A percentile compares a stretch with the other conserved stretches of the same genome.
phyloP scores from a whole-genome alignment of 2,113 vertebrate species.

The crab-eating macaque (Macaca fascicularis) region T2T-MFA8v1.1 NC_088378.1:59225001-59225500 shows the following conservation, averaged over 20 bases:
- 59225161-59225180: not conserved
- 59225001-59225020: too few species aligned
- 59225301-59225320: accelerated
- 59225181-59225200: not conserved
- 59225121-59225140: not conserved
- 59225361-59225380: not conserved
- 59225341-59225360: not conserved
- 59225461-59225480: not conserved
- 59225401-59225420: not conserved
- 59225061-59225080: not conserved
- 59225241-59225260: not conserved
- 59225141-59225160: not conserved
- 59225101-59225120: accelerated
- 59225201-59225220: too few species aligned
- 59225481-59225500: accelerated
- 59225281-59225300: not conserved
- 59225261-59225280: not conserved
- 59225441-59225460: not conserved
- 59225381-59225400: not conserved
- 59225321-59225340: not conserved
- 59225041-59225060: too few species aligned
- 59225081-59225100: not conserved
- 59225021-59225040: not conserved
- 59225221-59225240: too few species aligned
- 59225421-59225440: not conserved